Percentiles rank a stretch among this genome's conserved stretches.
These are phyloP conservation scores for Tetheella fluctuosa DNA, from an alignment of 2,888 invertebrate genomes.

Conservation along the genomic window DNA sequence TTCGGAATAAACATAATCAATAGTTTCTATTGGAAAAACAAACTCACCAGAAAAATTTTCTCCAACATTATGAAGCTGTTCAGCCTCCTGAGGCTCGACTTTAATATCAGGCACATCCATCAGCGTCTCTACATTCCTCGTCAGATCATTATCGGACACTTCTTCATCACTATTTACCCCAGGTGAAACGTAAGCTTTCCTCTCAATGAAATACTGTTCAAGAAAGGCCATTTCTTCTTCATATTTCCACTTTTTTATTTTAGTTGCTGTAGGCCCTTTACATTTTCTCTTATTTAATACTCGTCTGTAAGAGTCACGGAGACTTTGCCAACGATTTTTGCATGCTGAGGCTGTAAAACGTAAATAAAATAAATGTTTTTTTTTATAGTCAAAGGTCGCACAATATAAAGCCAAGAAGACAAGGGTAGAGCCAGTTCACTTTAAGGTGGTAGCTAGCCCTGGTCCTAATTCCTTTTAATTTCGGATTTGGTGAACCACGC, in stretches of 20 bases:
- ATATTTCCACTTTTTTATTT: neutral
- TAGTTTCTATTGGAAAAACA: too few species aligned
- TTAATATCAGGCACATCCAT: neutral
- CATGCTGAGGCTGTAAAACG: neutral
- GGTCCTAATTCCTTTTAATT: too few species aligned
- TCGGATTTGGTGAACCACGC: too few species aligned
- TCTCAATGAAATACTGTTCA: constrained; percentile 1
- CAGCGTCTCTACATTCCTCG: constrained; percentile 1
- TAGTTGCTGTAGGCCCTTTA: neutral
- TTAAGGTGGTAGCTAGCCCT: too few species aligned
- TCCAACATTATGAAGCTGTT: neutral
- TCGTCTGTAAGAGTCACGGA: neutral
- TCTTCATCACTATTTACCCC: neutral
- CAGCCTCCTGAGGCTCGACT: neutral
- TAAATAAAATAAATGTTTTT: too few species aligned
- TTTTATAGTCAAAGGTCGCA: too few species aligned
- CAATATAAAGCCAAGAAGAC: too few species aligned
- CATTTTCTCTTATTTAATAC: constrained; percentile 1
- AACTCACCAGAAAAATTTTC: neutral
- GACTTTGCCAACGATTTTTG: neutral
- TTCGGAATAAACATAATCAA: too few species aligned
- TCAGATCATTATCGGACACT: neutral
- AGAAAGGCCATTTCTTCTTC: neutral
- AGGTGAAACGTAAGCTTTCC: neutral
- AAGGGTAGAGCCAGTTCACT: too few species aligned